These are phyloP conservation scores for Paralvinella palmiformis DNA, from an alignment of 1,140 invertebrate genomes.

Conservation along the genomic window DNA sequence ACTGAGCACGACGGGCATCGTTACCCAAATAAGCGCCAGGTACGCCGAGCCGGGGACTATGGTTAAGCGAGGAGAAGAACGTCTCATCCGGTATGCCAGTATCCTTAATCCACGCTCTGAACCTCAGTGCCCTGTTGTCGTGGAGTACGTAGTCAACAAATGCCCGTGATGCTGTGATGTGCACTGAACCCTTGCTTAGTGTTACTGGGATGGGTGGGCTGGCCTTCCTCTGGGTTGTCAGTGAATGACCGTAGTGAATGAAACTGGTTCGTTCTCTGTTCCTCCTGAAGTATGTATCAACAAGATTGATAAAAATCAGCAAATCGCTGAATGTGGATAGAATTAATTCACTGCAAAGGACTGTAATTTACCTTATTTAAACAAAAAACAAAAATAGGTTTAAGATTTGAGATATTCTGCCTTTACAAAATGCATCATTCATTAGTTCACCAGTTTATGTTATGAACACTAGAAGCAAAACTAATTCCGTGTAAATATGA, in stretches of 20 bases:
- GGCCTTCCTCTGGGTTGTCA: neutral
- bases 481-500: neutral
- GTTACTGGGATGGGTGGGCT: neutral
- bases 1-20: no score
- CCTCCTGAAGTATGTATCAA: neutral
- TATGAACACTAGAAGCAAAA: neutral
- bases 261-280: neutral
- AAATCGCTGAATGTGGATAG: neutral
- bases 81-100: constrained; percentile 22
- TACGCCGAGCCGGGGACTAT: constrained; percentile 16
- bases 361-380: neutral
- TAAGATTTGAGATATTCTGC: neutral
- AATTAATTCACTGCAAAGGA: neutral
- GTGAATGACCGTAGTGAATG: neutral
- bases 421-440: neutral
- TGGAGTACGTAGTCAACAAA: constrained; percentile 20
- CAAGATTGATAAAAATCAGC: neutral
- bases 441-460: neutral
- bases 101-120: constrained; percentile 17
- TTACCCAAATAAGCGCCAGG: constrained; percentile 19
- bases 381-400: neutral
- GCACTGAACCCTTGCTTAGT: constrained; percentile 11
- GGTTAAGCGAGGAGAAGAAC: constrained; percentile 23
- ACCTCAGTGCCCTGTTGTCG: constrained; percentile 7
- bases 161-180: constrained; percentile 10